A percentile compares a stretch with the other conserved stretches of the same genome.
Evolutionary conservation across 2,113 vertebrate species (phyloP).

Genomic region (Seriola quinqueradiata): DNA sequence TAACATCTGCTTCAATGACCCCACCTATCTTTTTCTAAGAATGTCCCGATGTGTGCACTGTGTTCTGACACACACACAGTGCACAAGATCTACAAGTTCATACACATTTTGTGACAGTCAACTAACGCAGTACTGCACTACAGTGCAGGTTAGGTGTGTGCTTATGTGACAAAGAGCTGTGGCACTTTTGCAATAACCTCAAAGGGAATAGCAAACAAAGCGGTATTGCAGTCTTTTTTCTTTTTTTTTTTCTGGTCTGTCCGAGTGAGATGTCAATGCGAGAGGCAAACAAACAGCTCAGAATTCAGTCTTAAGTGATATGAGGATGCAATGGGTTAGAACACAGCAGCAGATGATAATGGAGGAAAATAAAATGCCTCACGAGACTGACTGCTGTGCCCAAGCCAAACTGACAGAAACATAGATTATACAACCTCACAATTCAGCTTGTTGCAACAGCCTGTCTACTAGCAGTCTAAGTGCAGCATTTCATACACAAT

Average conservation of each 20-base stretch:
- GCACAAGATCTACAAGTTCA: constrained; percentile 9
- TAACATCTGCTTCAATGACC: constrained; percentile 66
- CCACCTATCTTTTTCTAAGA: constrained; percentile 49
- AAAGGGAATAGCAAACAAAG: constrained; percentile 37
- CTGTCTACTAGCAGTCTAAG: constrained; percentile 16
- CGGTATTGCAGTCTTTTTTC: constrained; percentile 14
- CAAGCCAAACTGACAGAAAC: constrained; percentile 38
- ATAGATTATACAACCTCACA: constrained; percentile 43
- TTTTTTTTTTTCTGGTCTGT: not conserved
- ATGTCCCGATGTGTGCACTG: not conserved
- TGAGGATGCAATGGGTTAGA: constrained; percentile 36
- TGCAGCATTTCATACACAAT: constrained; percentile 54
- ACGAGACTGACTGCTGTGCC: constrained; percentile 24
- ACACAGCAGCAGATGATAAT: constrained; percentile 24
- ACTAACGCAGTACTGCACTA: not conserved
- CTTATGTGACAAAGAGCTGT: not conserved
- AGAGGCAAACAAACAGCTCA: constrained; percentile 17
- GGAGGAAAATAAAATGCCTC: constrained; percentile 35
- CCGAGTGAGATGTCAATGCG: not conserved
- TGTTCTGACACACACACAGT: not conserved
- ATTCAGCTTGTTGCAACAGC: constrained; percentile 23
- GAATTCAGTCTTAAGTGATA: constrained; percentile 27
- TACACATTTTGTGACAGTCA: constrained; percentile 27
- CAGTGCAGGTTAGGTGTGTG: not conserved
- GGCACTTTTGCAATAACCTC: constrained; percentile 17